phyloP scores from a whole-genome alignment of 2,888 invertebrate genomes.

The Erannis defoliaria region DNA sequence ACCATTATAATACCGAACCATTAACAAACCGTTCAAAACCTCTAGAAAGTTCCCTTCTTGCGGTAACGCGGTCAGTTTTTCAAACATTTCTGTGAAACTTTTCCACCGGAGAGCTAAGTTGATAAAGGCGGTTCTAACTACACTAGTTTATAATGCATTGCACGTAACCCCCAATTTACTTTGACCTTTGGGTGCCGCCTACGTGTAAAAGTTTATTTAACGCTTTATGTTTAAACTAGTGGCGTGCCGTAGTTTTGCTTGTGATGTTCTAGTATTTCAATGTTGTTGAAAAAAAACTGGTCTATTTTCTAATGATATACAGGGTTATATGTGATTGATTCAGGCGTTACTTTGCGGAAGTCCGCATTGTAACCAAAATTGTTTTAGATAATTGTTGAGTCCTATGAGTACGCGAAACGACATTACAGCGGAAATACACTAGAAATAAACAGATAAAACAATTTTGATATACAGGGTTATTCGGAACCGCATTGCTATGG shows the following conservation, averaged over 20 bases:
- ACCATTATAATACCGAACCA: slow-evolving; percentile 1
- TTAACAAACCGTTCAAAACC: slow-evolving; percentile 2
- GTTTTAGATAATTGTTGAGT: too few species aligned
- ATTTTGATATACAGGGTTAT: too few species aligned
- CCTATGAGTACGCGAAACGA: too few species aligned
- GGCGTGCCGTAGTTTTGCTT: neutral
- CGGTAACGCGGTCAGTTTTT: slow-evolving; percentile 31
- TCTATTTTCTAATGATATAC: too few species aligned
- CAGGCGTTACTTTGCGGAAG: too few species aligned
- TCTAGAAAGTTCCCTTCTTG: slow-evolving; percentile 22
- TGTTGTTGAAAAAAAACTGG: neutral
- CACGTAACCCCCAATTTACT: slow-evolving; percentile 26
- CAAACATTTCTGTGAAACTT: slow-evolving; percentile 27
- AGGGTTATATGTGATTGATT: too few species aligned
- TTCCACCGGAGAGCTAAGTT: slow-evolving; percentile 23
- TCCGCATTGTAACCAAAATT: too few species aligned
- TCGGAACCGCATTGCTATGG: too few species aligned
- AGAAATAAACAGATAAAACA: too few species aligned
- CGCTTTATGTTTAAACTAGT: slow-evolving; percentile 8
- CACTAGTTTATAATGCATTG: slow-evolving; percentile 17
- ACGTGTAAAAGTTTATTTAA: slow-evolving; percentile 29
- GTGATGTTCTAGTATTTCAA: neutral
- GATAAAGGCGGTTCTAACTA: slow-evolving; percentile 17
- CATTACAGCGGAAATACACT: too few species aligned
- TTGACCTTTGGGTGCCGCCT: slow-evolving; percentile 28